Conservation (phyloP, 1,140 invertebrate genomes). For the Ceratosolen fusciceps region DNA sequence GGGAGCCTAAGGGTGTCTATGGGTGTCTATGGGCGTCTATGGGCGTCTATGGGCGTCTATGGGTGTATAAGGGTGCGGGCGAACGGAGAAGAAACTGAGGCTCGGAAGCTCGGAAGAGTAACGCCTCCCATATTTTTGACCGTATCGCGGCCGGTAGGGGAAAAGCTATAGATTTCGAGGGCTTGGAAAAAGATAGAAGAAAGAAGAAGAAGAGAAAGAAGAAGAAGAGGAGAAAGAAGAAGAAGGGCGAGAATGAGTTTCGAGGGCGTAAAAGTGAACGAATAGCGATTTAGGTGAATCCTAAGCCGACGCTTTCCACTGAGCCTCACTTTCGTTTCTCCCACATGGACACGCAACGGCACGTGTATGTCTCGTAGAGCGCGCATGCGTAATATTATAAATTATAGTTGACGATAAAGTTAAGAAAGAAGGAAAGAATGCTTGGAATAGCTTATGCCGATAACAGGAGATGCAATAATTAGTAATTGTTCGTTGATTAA, state of each 20-base stretch:
- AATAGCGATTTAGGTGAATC: constrained; percentile 25
- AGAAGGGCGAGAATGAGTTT: constrained; percentile 23
- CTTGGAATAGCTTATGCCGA: too few relatives aligned
- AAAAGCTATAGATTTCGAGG: too few relatives aligned
- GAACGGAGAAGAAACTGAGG: constrained; percentile 40
- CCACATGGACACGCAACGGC: too few relatives aligned
- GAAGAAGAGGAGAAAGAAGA: background rate
- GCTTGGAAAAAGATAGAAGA: constrained; percentile 35
- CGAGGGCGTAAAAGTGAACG: constrained; percentile 31
- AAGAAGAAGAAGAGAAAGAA: constrained; percentile 24
- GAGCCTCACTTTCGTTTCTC: too few relatives aligned
- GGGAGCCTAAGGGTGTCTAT: background rate
- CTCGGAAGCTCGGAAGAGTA: constrained; percentile 14
- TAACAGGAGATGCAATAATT: too few relatives aligned
- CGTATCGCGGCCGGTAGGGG: constrained; percentile 37
- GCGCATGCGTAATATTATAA: too few relatives aligned
- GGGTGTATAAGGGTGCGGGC: background rate
- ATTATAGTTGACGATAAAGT: too few relatives aligned
- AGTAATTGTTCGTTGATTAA: too few relatives aligned
- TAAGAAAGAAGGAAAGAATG: too few relatives aligned
- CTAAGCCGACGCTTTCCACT: too few relatives aligned
- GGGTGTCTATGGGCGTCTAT: background rate
- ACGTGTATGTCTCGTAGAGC: too few relatives aligned
- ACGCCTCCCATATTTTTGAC: constrained; percentile 41
- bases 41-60: background rate